phyloP scores from a whole-genome alignment of 2,113 vertebrate genomes.

The Dicerorhinus sumatrensis region DNA sequence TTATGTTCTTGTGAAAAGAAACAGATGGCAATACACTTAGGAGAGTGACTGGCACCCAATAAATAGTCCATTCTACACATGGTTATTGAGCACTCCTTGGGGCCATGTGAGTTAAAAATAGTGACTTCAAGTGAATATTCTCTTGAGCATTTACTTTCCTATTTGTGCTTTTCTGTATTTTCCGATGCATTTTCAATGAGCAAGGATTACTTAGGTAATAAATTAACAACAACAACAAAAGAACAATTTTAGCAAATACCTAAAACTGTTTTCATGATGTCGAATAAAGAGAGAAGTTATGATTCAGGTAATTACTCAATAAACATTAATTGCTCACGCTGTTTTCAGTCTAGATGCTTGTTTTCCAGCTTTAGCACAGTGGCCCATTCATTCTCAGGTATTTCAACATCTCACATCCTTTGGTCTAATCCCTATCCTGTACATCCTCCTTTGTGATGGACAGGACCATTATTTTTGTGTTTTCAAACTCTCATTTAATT shows the following conservation, averaged over 20 bases:
- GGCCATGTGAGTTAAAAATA: not conserved
- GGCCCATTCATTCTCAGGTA: not conserved
- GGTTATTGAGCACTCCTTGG: not conserved
- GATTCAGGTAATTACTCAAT: not conserved
- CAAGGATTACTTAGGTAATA: not conserved
- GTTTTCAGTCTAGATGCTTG: not conserved
- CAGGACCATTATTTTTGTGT: not conserved
- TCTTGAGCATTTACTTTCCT: not conserved
- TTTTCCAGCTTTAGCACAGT: not conserved
- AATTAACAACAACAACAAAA: not conserved
- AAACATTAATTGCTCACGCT: not conserved
- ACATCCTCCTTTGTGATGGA: not conserved
- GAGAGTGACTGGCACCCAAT: not conserved
- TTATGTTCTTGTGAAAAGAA: constrained; percentile 16
- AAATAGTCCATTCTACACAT: constrained; percentile 8
- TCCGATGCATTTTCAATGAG: not conserved
- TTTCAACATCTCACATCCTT: not conserved
- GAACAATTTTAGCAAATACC: not conserved
- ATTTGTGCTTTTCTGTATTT: not conserved
- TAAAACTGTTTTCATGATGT: not conserved
- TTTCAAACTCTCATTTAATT: constrained; percentile 3
- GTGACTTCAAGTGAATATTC: not conserved
- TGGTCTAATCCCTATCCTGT: not conserved
- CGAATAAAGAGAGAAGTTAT: not conserved
- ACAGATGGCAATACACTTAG: not conserved